phyloP scores from a whole-genome alignment of 1,140 invertebrate species.

The Zaprionus davidi region DNA sequence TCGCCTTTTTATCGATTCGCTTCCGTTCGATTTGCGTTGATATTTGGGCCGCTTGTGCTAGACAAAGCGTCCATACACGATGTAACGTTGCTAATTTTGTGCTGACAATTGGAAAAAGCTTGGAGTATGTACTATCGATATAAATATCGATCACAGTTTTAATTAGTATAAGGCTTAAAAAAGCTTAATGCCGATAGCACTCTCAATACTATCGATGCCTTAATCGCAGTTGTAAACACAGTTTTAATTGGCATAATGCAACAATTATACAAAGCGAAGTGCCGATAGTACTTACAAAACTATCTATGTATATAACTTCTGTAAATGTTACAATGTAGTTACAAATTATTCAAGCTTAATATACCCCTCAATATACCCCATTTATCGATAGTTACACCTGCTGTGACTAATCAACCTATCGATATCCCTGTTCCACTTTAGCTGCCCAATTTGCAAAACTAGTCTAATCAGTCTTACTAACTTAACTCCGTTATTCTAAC shows the following conservation, averaged over 20 bases:
- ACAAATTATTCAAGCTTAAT: no score
- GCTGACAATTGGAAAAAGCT: constrained; percentile 11
- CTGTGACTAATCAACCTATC: not conserved
- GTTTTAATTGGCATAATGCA: no score
- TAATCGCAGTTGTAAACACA: no score
- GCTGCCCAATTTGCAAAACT: constrained; percentile 1
- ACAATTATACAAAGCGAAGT: no score
- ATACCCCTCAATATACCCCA: not conserved
- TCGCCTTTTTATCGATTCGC: constrained; percentile 63
- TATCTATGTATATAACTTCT: no score
- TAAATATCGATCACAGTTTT: not conserved
- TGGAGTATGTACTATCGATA: not conserved
- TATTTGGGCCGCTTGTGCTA: constrained; percentile 34
- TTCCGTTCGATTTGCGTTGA: constrained; percentile 70
- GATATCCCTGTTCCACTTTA: not conserved
- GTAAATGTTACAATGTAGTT: no score
- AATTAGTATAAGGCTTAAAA: no score
- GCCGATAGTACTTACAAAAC: no score
- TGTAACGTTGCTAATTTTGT: constrained; percentile 13
- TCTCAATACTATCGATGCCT: not conserved
- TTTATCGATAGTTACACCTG: not conserved
- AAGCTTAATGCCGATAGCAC: no score
- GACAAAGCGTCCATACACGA: constrained; percentile 29
- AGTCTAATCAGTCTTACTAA: not conserved
- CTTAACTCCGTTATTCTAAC: not conserved